Conservation (phyloP, 53 echinoderm and acorn worm genomes). For the Paelopatides confundens region DNA sequence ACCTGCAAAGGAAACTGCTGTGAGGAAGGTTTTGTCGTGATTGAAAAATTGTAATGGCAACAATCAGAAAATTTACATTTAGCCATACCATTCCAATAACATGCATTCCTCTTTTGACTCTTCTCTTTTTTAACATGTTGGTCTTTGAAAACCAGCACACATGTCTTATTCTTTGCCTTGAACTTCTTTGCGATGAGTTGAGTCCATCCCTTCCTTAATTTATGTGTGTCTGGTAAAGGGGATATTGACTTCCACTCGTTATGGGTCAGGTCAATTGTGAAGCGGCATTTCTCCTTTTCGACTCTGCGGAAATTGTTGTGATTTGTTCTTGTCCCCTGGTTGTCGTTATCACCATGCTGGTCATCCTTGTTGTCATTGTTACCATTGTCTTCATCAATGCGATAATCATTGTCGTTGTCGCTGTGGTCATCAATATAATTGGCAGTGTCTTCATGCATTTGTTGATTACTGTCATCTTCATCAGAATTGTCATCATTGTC, state of each 20-base stretch:
- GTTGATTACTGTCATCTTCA: too few relatives aligned
- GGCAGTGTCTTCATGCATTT: not conserved
- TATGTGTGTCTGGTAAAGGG: not conserved
- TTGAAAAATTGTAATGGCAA: not conserved
- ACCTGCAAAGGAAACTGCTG: not conserved
- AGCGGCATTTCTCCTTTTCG: not conserved
- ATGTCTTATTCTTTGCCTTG: not conserved
- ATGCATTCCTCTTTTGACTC: not conserved
- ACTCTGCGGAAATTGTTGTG: not conserved
- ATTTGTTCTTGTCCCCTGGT: too few relatives aligned
- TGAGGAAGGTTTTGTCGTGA: not conserved
- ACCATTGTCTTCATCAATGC: not conserved
- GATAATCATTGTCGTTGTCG: not conserved
- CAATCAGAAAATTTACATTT: not conserved
- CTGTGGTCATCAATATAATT: not conserved
- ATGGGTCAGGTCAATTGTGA: not conserved
- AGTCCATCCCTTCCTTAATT: not conserved
- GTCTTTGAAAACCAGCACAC: not conserved
- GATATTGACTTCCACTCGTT: not conserved
- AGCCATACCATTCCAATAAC: not conserved
- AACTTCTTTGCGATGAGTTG: not conserved
- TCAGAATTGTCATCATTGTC: not conserved
- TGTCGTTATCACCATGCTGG: not conserved
- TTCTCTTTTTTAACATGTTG: not conserved
- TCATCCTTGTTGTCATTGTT: not conserved